These are phyloP conservation scores for Coenonympha glycerion DNA, from an alignment of 2,888 invertebrate species.

Conservation along the genomic window DNA sequence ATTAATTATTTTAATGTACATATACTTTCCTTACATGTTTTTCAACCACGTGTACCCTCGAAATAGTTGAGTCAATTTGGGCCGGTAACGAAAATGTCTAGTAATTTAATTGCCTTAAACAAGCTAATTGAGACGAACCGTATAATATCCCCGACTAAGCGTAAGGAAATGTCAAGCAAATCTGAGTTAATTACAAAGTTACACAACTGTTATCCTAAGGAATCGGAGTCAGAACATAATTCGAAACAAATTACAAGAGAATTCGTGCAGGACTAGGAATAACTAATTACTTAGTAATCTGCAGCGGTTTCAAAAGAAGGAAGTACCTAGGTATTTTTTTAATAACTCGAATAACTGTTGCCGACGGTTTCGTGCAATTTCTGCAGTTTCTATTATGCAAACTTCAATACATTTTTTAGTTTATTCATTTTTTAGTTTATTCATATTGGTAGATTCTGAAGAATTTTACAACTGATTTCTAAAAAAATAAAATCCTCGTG, in stretches of 20 bases:
- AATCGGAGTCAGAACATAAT: slow-evolving; percentile 25
- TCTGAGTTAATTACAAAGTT: slow-evolving; percentile 32
- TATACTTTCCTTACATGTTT: no score
- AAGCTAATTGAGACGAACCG: slow-evolving; percentile 11
- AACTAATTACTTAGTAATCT: background rate
- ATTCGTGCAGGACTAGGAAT: background rate
- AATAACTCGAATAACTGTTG: background rate
- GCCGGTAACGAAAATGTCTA: no score
- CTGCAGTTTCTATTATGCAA: background rate
- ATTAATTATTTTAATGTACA: no score
- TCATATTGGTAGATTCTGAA: no score
- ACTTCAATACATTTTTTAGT: background rate
- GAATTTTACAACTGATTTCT: no score
- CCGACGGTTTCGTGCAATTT: background rate
- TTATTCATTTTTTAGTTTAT: background rate
- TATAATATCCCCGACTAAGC: slow-evolving; percentile 1
- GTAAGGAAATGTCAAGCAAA: slow-evolving; percentile 25
- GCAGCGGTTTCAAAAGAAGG: background rate
- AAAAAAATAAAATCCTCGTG: no score
- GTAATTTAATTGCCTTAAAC: no score
- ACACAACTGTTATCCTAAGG: slow-evolving; percentile 28
- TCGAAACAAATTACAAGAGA: slow-evolving; percentile 16
- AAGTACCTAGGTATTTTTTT: background rate
- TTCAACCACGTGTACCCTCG: no score
- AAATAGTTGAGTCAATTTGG: no score